These are phyloP conservation scores for Hylia prasina DNA, from an alignment of 2,113 vertebrate species.

Conservation along the genomic window DNA sequence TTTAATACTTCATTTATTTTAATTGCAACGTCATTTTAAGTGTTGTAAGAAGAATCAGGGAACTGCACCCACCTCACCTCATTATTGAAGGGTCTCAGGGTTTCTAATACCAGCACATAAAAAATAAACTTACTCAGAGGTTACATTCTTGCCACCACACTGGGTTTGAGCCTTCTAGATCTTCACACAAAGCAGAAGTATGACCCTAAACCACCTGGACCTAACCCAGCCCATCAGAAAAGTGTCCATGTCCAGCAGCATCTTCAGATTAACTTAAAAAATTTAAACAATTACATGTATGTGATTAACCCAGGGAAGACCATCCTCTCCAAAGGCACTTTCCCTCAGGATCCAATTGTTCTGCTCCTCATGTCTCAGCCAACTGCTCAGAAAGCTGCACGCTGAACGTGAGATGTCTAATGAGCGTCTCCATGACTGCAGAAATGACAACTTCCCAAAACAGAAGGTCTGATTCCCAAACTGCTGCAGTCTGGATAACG, in stretches of 20 bases:
- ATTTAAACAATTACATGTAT: background rate
- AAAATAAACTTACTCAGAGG: background rate
- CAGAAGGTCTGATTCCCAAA: background rate
- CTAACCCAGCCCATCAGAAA: background rate
- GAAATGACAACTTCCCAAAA: background rate
- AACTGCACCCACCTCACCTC: background rate
- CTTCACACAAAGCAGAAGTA: background rate
- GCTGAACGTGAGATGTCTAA: background rate
- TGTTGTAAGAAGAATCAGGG: background rate
- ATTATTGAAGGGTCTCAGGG: background rate
- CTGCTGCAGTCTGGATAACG: background rate
- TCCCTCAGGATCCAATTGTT: background rate
- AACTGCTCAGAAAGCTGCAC: background rate
- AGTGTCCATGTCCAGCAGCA: accelerated
- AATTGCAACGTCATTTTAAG: background rate
- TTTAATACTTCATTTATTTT: background rate
- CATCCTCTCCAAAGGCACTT: background rate
- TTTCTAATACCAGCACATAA: background rate
- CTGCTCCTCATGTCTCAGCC: background rate
- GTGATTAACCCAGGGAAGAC: accelerated
- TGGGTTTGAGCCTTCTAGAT: background rate
- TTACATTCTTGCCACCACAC: background rate
- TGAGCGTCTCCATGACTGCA: background rate
- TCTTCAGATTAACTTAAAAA: background rate
- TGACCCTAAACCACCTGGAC: background rate